Percentiles rank a stretch among this genome's conserved stretches.
These are phyloP conservation scores for Sebastolobus altivelis DNA, from an alignment of 2,797 vertebrate genomes.

Conservation along the genomic window DNA sequence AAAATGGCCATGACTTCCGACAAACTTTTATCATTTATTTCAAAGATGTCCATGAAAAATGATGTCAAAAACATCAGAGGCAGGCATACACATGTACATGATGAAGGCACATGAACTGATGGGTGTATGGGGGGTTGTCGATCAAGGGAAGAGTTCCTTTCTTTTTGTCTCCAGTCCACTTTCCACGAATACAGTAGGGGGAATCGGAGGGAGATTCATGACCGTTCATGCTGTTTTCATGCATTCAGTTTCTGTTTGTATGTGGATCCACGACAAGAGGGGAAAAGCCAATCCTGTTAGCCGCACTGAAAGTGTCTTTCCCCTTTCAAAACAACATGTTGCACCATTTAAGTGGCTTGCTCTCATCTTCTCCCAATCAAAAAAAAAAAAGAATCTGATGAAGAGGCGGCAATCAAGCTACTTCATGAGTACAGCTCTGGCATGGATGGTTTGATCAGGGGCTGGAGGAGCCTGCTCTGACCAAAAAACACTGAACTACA, in stretches of 20 bases:
- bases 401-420: constrained; percentile 9
- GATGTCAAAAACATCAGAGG: constrained; percentile 76
- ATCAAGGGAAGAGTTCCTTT: constrained; percentile 19
- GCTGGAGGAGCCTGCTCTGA: constrained; percentile 18
- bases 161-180: constrained; percentile 21
- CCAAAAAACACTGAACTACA: constrained; percentile 26
- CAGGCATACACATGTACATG: constrained; percentile 83
- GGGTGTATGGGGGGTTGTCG: constrained; percentile 25
- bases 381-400: constrained; percentile 1
- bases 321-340: constrained; percentile 28
- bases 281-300: constrained; percentile 1
- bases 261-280: constrained; percentile 22
- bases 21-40: constrained; percentile 85
- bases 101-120: constrained; percentile 91
- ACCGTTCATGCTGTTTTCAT: constrained; percentile 43
- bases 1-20: constrained; percentile 67
- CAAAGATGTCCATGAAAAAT: constrained; percentile 84
- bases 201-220: constrained; percentile 28
- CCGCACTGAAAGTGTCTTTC: constrained; percentile 4
- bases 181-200: constrained; percentile 16
- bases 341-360: background rate
- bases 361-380: constrained; percentile 11
- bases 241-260: constrained; percentile 48
- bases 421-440: constrained; percentile 21
- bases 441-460: constrained; percentile 44